These are phyloP conservation scores for Mylabris sibirica DNA, from an alignment of 2,888 invertebrate species.

Conservation along the genomic window DNA sequence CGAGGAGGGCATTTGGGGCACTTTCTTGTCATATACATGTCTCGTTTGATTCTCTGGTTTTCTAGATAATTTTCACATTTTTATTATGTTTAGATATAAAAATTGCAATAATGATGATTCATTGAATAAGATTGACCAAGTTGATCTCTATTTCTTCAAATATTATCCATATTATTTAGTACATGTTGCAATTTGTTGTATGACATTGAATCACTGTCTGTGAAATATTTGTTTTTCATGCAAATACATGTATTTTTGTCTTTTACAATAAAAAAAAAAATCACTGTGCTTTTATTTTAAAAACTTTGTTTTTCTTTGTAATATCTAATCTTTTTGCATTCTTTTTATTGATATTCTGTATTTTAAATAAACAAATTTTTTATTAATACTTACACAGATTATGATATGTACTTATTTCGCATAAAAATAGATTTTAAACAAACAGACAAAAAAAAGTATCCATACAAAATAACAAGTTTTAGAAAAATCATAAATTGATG, in stretches of 20 bases:
- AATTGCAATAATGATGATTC: no score
- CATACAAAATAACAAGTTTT: not conserved
- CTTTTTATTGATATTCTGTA: not conserved
- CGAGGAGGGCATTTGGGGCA: no score
- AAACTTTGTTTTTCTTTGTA: not conserved
- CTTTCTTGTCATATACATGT: no score
- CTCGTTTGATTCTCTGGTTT: no score
- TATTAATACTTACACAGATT: constrained; percentile 5
- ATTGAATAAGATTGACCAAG: no score
- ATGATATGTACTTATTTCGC: not conserved
- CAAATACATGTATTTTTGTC: not conserved
- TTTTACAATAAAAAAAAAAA: not conserved
- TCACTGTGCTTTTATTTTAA: not conserved
- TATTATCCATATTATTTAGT: no score
- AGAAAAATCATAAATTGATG: not conserved
- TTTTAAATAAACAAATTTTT: constrained; percentile 6
- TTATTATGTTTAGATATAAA: no score
- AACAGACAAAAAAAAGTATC: not conserved
- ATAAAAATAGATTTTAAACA: not conserved
- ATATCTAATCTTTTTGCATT: constrained; percentile 6
- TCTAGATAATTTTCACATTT: no score
- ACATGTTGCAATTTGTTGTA: not conserved
- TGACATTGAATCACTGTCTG: not conserved
- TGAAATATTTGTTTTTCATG: no score
- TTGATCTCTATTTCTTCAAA: no score